Base-by-base conservation (phyloP, 2,113 vertebrate species). In the Chloroceryle aenea region DNA sequence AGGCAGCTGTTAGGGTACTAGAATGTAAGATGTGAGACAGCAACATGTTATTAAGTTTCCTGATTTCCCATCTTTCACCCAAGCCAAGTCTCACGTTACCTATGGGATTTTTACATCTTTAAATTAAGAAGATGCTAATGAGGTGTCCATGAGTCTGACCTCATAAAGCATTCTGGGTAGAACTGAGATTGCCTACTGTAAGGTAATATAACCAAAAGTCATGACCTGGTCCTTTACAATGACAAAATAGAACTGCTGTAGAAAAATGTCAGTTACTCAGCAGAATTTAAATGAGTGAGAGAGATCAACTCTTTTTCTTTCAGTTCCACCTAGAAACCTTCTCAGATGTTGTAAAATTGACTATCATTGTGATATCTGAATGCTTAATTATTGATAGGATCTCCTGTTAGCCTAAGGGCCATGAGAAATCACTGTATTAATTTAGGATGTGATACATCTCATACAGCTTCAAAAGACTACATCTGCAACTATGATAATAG, bases 1-100 rank as follows among this genome's bases (percentile, higher is more conserved):
- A 96, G 85, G 73, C 88, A 95, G 48, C 64, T 92, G 64, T 96
- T 96, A 91, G 32, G 80, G 50, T 85, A 96, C 96, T 76, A 93
- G 87, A 98, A 98, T 96, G 30, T 36, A 93, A 97, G 45, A 26
- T 18, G 2, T 53, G 40, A 94, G 59, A 63, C 47, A 87, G 36
- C 61, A 61, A 74, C 52, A 79, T 21, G 84, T 96, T 90, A 92
- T 62, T 82, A 80, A 67, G 27, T 71, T 94, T 92, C 59, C n/a
- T 48, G 50, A 61, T 92, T 91, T 68, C 12, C 47, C 32, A 66
- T n/a, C 13, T 69, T 93, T 91, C 9, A 71, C 10, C 15, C 29
- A 73, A 3, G 8, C 20, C 1, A 8, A 87, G 5, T 47, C 59
- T 85, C 22, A 83, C 9, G 11, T 90, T 84, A 78, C 17, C 15